Base-by-base conservation (phyloP, 2,113 vertebrate genomes). In the Thomomys bottae region DNA sequence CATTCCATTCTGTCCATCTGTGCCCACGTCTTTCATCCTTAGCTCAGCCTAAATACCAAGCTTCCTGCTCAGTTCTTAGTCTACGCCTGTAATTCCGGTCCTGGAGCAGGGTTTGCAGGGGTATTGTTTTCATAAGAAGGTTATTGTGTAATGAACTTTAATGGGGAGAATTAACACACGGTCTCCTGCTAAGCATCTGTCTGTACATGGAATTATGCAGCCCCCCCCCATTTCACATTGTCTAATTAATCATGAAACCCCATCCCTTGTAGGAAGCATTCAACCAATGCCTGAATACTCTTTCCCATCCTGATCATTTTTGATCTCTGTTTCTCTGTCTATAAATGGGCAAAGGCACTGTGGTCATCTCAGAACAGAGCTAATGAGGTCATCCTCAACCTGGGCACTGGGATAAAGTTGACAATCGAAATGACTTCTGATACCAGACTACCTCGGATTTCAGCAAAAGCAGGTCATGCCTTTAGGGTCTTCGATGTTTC, bases 1-100 rank as follows among this genome's bases (percentile, higher is more conserved):
- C 14, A 18, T 54, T 54, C 49, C 14, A 6, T 23, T 18, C 12
- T 28, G 45, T 38, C n/a, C 30, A 30, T 30, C 23, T 71, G 18
- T 0, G 3, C n/a, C 21, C 4, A 0, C 14, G 5, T 36, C 28
- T 78, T 12, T 26, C 18, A 0, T 28, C 8, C 40, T 4, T 20
- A 49, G 45, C 14, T 54, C n/a, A 68, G 24, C 45, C 45, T 45
- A 45, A 45, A 8, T 18, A 18, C 30, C 8, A 14, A 18, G 28
- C 40, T 34, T 57, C n/a, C 30, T 38, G 57, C 12, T 42, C 9
- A 61, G 30, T 15, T 45, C 32, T 11, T 11, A 45, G 57, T 4
- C 26, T 49, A 32, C 61, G 28, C 24, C 11, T 26, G 6, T 2
- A 18, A 18, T 2, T 30, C 32, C n/a, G 30, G 11, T 61, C 18